Base-by-base conservation (phyloP, 2,888 invertebrate genomes). In the Polydrusus pterygomalis region DNA sequence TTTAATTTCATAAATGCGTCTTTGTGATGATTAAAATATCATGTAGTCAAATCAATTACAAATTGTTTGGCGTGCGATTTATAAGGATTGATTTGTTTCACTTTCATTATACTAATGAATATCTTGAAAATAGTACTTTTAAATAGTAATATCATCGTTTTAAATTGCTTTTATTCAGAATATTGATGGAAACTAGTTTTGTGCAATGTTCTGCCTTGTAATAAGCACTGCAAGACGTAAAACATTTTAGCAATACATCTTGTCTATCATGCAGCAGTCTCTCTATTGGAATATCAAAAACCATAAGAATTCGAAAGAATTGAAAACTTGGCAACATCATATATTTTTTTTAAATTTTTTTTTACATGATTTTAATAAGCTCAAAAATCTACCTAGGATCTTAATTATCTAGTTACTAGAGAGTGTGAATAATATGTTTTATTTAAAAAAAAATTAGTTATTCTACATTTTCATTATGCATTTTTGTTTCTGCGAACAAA, bases 1-100 rank as follows among this genome's bases (percentile, higher is more conserved):
- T 72, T 72, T 64, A 64, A 54, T 56, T 72, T 64, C 64, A 54
- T 56, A 64, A 72, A 72, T 72, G 20, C 65, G 30, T 54, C 51
- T 72, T 72, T 72, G 64, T 71, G 54, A 65, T 54, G 63, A 54
- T 54, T 64, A 64, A 72, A 64, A 72, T 71, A 71, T 71, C 64
- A 64, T 54, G 45, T 30, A 45, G 71, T 30, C 64, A 71, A 72
- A 72, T 72, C 71, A 64, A 72, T 72, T 72, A 72, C 47, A 34
- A 25, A 8, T 38, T 51, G 40, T 51, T 38, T 49, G 40, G 18
- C 11, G 7, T 30, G 25, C 17, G n/a, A 45, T 30, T 40, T 54
- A 45, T 58, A 17, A 60, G 60, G 15, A 58, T 40, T 34, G 43
- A 54, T 54, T 54, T 58, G 68, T 54, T 54, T 68, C 40, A 68